Evolutionary conservation across 2,797 vertebrate species (phyloP), one percentile per base, ranked within the genome.

Genomic region (Centropyge bicolor): DNA sequence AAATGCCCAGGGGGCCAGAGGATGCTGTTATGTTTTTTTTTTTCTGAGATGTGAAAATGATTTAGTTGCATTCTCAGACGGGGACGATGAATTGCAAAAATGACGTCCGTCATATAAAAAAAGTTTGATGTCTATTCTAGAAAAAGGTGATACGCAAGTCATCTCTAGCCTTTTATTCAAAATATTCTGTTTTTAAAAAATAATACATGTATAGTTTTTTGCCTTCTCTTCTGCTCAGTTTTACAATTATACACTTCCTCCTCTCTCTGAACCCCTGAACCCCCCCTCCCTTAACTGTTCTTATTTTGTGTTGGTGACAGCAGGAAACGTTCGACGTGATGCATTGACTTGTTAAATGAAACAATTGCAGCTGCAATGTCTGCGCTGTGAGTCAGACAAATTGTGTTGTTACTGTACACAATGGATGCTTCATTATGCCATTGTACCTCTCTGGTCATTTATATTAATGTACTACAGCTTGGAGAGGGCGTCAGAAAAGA

Each of bases 391-490:
- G 60, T 79, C 66, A 74, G 61, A 70, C 38, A 74, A 70, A 84
- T 76, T 80, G 54, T 81, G 67, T 83, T 81, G 79, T 82, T 76
- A 80, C 38, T 62, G 63, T 67, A 63, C 59, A 84, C 81, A 86
- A 75, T 54, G 35, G 65, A 54, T 66, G 74, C 74, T 83, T 84
- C 74, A 89, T 82, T 80, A 54, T 89, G 62, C 70, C 69, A 76
- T 56, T 70, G 49, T 74, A 66, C 65, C 60, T 75, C 76, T 85
- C 48, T 61, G 80, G 76, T 85, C 74, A 91, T 92, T 89, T 87
- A 83, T 89, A 89, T 88, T 89, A 90, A 92, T 93, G 88, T 80
- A 46, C 41, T 72, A 48, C 64, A 85, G 83, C 74, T 88, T 88
- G 70, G 74, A 86, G 79, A 86, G 86, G 83, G 64, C 87, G 88